Evolutionary conservation across 2,797 vertebrate genomes (phyloP).

Genomic region (Lepus oiostolus): DNA sequence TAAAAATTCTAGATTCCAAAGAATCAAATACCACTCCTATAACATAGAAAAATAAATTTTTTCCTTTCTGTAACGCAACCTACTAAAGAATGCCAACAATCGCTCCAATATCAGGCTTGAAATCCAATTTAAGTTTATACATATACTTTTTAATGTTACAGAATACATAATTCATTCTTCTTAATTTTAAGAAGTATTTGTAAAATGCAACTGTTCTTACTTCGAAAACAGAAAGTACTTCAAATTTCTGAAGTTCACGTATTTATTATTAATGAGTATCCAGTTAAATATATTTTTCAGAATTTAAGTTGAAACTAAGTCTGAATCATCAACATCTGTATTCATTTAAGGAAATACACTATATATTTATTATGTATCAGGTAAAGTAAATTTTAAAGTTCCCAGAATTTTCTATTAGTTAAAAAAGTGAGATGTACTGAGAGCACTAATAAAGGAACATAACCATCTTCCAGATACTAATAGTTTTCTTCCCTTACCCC

Average conservation of each 20-base stretch:
- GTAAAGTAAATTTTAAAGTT: conserved; percentile 64
- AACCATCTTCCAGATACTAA: neutral
- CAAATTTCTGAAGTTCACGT: conserved; percentile 55
- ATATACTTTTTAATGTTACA: conserved; percentile 32
- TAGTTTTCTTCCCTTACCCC: neutral
- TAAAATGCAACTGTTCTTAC: neutral
- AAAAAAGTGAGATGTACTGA: conserved; percentile 60
- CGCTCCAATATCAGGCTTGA: neutral
- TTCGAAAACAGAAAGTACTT: conserved; percentile 53
- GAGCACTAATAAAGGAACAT: neutral
- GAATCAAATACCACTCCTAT: conserved; percentile 42
- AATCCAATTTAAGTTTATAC: conserved; percentile 43
- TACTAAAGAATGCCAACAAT: neutral
- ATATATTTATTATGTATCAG: conserved; percentile 7
- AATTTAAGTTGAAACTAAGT: conserved; percentile 36
- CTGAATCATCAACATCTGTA: conserved; percentile 54
- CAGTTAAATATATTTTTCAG: conserved; percentile 52
- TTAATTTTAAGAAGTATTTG: conserved; percentile 59
- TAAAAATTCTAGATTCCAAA: conserved; percentile 57
- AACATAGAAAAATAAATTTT: neutral
- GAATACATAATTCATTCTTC: neutral
- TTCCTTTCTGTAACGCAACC: neutral
- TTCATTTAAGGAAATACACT: conserved; percentile 23
- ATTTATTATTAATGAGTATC: neutral
- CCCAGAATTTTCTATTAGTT: conserved; percentile 23